Evolutionary conservation across 2,113 vertebrate species (phyloP).

Genomic region (Aythya baeri): DNA sequence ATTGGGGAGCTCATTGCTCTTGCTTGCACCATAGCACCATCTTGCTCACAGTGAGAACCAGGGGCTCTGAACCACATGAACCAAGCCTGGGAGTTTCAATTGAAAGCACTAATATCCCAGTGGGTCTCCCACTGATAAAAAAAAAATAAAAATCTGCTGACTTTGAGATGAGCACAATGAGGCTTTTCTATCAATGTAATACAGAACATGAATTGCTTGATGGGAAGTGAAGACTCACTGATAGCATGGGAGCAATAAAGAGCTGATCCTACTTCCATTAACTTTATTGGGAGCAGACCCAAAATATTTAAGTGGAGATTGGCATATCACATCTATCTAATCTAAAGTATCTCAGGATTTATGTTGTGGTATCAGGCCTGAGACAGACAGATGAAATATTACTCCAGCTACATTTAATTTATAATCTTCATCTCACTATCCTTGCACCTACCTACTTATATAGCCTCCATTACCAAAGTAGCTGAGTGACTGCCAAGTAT

Average conservation of each 20-base stretch:
- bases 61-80: not conserved
- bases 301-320: constrained; percentile 61
- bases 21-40: fast-evolving
- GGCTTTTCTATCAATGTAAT: not conserved
- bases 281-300: constrained; percentile 56
- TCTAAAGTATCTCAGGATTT: constrained; percentile 60
- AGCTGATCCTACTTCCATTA: constrained; percentile 67
- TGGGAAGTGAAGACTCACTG: constrained; percentile 10
- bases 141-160: not conserved
- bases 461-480: constrained; percentile 39
- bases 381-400: constrained; percentile 46
- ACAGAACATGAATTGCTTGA: not conserved
- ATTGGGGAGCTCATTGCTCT: not conserved
- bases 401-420: constrained; percentile 51
- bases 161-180: not conserved
- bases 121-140: not conserved
- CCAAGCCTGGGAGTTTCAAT: not conserved
- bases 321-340: constrained; percentile 53
- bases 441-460: constrained; percentile 19
- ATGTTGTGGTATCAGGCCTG: constrained; percentile 30
- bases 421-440: constrained; percentile 54
- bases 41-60: fast-evolving
- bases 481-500: constrained; percentile 31
- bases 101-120: constrained; percentile 2
- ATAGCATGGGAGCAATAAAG: constrained; percentile 20